Evolutionary conservation across 2,888 invertebrate species (phyloP).

Genomic region (Caenorhabditis sp.): DNA sequence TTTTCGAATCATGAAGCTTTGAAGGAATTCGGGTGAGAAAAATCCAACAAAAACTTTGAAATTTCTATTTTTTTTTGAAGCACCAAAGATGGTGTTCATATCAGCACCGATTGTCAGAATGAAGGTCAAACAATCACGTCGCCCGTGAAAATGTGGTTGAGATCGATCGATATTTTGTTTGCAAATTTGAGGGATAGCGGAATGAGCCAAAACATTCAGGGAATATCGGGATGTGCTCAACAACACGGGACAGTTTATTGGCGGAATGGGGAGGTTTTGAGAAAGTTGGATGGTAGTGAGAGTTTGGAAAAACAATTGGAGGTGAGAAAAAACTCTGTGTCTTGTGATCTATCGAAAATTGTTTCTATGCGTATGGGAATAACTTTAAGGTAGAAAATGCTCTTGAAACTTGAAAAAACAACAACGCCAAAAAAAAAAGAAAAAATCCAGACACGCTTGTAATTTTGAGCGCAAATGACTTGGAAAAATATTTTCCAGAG

Average conservation of each 20-base stretch:
- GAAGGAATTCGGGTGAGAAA: conserved; percentile 77
- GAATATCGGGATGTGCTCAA: conserved; percentile 90
- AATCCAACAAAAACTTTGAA: neutral
- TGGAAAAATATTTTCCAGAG: conserved; percentile 68
- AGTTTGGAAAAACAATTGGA: conserved; percentile 28
- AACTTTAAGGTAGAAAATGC: too few species aligned
- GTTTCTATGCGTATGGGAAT: too few species aligned
- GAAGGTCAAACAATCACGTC: conserved; percentile 71
- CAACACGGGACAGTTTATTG: conserved; percentile 98
- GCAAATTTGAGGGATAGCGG: conserved; percentile 81
- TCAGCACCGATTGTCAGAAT: neutral
- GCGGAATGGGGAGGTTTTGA: conserved; percentile 80
- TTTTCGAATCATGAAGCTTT: conserved; percentile 75
- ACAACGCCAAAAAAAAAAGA: too few species aligned
- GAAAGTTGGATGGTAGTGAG: conserved; percentile 77
- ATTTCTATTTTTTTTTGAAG: conserved; percentile 19
- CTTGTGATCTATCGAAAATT: too few species aligned
- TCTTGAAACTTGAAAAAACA: too few species aligned
- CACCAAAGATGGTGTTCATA: conserved; percentile 32
- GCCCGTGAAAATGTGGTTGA: conserved; percentile 92
- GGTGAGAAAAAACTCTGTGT: too few species aligned
- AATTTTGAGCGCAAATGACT: too few species aligned
- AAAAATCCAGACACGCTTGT: too few species aligned
- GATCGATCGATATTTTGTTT: conserved; percentile 89
- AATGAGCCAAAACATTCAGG: conserved; percentile 83